These are phyloP conservation scores for Oedothorax gibbosus DNA, from an alignment of 1,140 invertebrate genomes.

Conservation along the genomic window DNA sequence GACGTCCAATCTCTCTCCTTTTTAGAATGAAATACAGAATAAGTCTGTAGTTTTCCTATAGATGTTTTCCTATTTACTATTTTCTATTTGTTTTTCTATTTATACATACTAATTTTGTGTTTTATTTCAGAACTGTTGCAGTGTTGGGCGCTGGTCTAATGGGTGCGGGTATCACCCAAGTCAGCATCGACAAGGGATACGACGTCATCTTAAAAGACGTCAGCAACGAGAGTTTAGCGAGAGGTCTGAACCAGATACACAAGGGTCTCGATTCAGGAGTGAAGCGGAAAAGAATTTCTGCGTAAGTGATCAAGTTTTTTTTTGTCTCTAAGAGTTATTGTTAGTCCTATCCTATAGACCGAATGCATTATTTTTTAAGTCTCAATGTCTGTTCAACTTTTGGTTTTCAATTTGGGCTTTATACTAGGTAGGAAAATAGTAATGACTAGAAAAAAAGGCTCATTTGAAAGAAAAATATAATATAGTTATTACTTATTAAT, in stretches of 20 bases:
- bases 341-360: neutral
- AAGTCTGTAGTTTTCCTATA: too few species aligned
- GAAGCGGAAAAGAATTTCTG: conserved; percentile 83
- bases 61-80: too few species aligned
- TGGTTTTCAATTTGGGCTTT: too few species aligned
- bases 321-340: neutral
- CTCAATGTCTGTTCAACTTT: too few species aligned
- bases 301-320: conserved; percentile 69
- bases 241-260: conserved; percentile 92
- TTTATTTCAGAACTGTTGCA: conserved; percentile 76
- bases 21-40: too few species aligned
- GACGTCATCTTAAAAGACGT: conserved; percentile 93
- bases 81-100: too few species aligned
- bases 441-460: too few species aligned
- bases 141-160: conserved; percentile 96
- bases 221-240: conserved; percentile 80
- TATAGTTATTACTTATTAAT: too few species aligned
- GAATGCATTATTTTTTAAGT: neutral
- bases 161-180: conserved; percentile 96
- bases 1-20: too few species aligned
- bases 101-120: neutral
- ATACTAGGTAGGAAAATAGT: too few species aligned
- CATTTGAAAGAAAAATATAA: too few species aligned
- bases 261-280: conserved; percentile 83
- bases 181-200: conserved; percentile 95